Evolutionary conservation across 2,888 invertebrate species (phyloP).

Genomic region (Oithona nana): DNA sequence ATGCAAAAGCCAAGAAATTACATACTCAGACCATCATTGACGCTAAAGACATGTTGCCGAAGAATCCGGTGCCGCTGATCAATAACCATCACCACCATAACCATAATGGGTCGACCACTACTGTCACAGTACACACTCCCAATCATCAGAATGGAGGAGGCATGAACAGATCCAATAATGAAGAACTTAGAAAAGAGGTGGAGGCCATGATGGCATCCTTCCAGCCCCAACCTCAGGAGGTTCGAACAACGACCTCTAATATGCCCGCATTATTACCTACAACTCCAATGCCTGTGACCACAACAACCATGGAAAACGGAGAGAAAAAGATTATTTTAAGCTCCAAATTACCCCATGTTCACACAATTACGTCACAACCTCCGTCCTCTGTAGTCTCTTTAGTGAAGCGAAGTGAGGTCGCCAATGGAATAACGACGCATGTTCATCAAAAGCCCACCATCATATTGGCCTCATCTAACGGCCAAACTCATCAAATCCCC

Average conservation of each 20-base stretch:
- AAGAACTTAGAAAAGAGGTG: constrained; percentile 12
- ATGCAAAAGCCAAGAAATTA: neutral
- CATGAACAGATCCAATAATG: neutral
- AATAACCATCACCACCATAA: neutral
- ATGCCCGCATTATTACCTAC: neutral
- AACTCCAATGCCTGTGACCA: neutral
- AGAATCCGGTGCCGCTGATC: neutral
- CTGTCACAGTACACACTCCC: neutral
- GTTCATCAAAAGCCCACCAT: neutral
- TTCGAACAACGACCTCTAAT: neutral
- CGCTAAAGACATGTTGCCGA: neutral
- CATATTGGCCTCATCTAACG: neutral
- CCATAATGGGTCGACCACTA: neutral
- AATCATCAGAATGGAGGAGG: no score
- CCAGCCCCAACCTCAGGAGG: constrained; percentile 3
- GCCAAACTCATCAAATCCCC: neutral
- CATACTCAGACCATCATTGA: neutral
- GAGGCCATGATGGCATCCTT: constrained; percentile 15
- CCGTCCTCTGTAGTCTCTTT: neutral
- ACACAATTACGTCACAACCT: neutral
- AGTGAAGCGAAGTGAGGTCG: neutral
- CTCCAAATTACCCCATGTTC: neutral
- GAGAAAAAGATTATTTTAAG: neutral
- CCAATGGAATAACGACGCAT: no score
- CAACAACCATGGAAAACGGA: neutral